Conservation (phyloP, 1,140 invertebrate genomes). For the Cheumatopsyche charites region DNA sequence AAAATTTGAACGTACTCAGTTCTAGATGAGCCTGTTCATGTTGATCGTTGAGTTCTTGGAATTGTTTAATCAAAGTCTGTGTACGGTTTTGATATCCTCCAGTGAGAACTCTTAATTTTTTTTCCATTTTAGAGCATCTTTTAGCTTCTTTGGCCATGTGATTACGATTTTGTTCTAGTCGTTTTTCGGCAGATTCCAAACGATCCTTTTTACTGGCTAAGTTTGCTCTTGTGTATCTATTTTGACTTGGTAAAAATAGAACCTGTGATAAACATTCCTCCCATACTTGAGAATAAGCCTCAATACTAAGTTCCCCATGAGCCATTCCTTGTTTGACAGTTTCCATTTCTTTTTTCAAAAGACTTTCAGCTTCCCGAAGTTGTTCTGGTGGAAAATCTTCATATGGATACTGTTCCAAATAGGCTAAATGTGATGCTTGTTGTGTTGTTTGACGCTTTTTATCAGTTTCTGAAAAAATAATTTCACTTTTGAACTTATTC, state of each 20-base stretch:
- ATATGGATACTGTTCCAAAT: constrained; percentile 87
- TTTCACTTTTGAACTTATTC: not conserved
- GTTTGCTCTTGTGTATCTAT: constrained; percentile 91
- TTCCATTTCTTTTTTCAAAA: constrained; percentile 84
- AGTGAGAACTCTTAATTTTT: constrained; percentile 93
- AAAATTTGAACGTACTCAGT: constrained; percentile 89
- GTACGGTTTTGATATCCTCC: constrained; percentile 71
- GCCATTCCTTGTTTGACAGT: constrained; percentile 92
- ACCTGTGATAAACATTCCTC: constrained; percentile 90
- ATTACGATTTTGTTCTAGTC: constrained; percentile 88
- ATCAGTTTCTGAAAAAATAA: constrained; percentile 53
- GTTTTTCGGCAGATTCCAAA: constrained; percentile 90
- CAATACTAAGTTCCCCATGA: constrained; percentile 90
- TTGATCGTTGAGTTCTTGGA: constrained; percentile 87
- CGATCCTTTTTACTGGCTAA: constrained; percentile 95
- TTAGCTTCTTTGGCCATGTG: constrained; percentile 97
- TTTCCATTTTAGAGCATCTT: constrained; percentile 96
- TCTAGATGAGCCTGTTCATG: constrained; percentile 89
- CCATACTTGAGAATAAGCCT: constrained; percentile 95
- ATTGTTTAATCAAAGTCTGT: constrained; percentile 88
- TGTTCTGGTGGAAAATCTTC: constrained; percentile 75
- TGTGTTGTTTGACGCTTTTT: constrained; percentile 58
- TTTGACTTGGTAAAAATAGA: constrained; percentile 85
- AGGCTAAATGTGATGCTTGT: constrained; percentile 75
- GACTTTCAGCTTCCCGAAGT: constrained; percentile 68